Conservation (phyloP, 2,113 vertebrate species). For the Phrynocephalus versicolor region DNA sequence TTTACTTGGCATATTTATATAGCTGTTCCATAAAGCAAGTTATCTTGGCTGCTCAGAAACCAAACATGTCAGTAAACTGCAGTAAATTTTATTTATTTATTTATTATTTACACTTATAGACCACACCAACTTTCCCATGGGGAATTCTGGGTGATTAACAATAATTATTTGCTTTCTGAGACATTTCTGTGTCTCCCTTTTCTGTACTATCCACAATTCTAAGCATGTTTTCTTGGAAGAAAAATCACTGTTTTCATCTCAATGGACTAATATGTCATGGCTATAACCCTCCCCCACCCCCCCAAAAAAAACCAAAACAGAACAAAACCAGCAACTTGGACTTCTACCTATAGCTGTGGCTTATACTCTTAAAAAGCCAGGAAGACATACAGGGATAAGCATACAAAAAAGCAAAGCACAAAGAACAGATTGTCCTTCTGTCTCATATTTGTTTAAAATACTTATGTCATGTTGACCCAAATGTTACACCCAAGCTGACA, state of each 20-base stretch:
- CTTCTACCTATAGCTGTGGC: background rate
- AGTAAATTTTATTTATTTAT: too few relatives aligned
- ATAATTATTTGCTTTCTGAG: background rate
- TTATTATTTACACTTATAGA: too few relatives aligned
- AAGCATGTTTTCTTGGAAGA: background rate
- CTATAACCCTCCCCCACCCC: too few relatives aligned
- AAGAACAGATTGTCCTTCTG: background rate
- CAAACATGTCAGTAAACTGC: background rate
- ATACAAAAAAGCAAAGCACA: background rate
- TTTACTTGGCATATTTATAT: background rate
- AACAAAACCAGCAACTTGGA: too few relatives aligned
- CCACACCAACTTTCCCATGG: too few relatives aligned
- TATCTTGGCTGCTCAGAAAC: background rate
- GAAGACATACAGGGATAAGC: background rate
- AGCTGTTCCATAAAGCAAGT: background rate
- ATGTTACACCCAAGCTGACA: background rate
- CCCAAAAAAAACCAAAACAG: too few relatives aligned
- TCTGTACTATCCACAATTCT: background rate
- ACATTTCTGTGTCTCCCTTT: background rate
- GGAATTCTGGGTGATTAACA: too few relatives aligned
- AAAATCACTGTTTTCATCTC: background rate
- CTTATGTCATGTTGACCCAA: slow-evolving; percentile 1
- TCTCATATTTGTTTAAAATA: background rate
- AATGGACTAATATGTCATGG: background rate
- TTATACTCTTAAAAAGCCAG: background rate